Evolutionary conservation across 2,113 vertebrate species (phyloP), one percentile per base, ranked within the genome.

Genomic region (Typhlomys cinereus): DNA sequence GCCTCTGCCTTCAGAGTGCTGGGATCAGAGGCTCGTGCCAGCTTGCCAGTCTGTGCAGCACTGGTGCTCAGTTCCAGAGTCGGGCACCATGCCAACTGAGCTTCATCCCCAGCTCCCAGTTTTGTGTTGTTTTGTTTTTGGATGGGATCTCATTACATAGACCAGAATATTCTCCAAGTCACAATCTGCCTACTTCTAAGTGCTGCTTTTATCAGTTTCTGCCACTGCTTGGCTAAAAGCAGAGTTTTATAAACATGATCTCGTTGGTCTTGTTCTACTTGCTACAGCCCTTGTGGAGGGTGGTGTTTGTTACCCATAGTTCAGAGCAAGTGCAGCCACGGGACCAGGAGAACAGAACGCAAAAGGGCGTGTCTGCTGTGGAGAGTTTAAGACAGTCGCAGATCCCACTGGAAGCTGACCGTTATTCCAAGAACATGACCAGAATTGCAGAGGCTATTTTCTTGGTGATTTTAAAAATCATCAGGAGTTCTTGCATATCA

Each of bases 381-480:
- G 34, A 78, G 87, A 71, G 41, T 70, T 87, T 34, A 79, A 61
- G 90, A 36, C 31, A 57, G 23, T 73, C 79, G 54, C 34, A 57
- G 59, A 79, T 21, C 27, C 71, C 29, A 57, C 3, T 9, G 0
- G 39, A 66, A 18, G 0, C 23, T 1, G 0, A 1, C 66, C 78
- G 5, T 59, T 84, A 13, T 23, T 44, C 27, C 69, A n/a, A 85
- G 44, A 18, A 52, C 73, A 50, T 62, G 17, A 20, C 17, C 52
- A 48, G 46, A 61, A 52, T 70, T 79, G 34, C 31, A 54, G 70
- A 90, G 54, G 31, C 36, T 44, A 6, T 66, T 78, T 93, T 69
- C 25, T 81, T 71, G 54, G 83, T 70, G 31, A 67, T 67, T 69
- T 39, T 82, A 52, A 90, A 93, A 91, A 74, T 41, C 71, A 48